Evolutionary conservation across 1,140 invertebrate species (phyloP), one percentile per base, ranked within the genome.

Genomic region (Macrobrachium rosenbergii): DNA sequence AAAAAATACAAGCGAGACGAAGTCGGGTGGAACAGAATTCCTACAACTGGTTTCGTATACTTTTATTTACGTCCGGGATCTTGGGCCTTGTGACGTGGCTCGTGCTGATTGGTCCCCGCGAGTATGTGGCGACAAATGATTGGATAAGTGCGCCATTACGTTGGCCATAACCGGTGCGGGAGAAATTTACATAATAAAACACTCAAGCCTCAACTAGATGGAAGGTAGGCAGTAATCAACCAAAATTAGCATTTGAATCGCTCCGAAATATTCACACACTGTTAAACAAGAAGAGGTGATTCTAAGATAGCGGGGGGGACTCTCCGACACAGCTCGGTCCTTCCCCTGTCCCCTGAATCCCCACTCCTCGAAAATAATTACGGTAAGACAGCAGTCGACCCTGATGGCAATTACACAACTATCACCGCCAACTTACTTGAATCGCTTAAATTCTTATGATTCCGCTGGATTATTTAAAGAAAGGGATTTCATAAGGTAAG

Each of bases 71-170:
- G 80, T 75, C 60, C 23, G 73, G 28, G 52, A 43, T 45, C 23
- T 28, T n/a, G 43, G 80, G 77, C 52, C 73, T 78, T 19, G 73
- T 82, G 86, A 82, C 86, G 86, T 88, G 69, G 78, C 86, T 72
- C 37, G 69, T 72, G 21, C 63, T 87, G 79, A 88, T 88, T 88
- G 86, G 86, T 59, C 76, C 59, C 19, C 45, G 28, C 60, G 37
- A 58, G 45, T 62, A 62, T 52, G 86, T 60, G 69, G 80, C 79
- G 79, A 88, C 86, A 88, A 88, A 88, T 88, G 86, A 88, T 88
- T 88, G 86, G 86, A 76, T 88, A 88, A 88, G 86, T 82, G 86
- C 72, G 86, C 86, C 64, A 88, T 88, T 88, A 88, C 79, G 79
- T 43, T 64, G 86, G 69, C 80, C 86, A 88, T 88, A 88, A 82